These are phyloP conservation scores for Steinernema feltiae DNA, from an alignment of 1,140 invertebrate species.

Conservation along the genomic window DNA sequence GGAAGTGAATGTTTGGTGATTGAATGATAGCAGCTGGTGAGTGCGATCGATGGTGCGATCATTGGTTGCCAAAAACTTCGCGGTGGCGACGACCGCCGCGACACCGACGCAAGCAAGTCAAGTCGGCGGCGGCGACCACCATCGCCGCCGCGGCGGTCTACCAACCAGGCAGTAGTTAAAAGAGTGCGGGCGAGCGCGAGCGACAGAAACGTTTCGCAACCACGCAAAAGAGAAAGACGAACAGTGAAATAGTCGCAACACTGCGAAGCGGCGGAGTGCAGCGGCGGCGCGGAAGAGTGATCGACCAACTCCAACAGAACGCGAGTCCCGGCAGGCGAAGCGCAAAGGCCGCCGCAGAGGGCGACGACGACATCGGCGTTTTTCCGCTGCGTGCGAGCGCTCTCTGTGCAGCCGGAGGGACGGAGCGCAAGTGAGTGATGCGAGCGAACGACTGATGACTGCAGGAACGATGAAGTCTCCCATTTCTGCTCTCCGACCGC, in stretches of 20 bases:
- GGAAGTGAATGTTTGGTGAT: conserved; percentile 4
- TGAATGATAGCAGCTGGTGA: conserved; percentile 11
- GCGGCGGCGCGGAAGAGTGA: too few relatives aligned
- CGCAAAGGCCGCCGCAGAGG: neutral
- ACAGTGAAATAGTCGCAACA: neutral
- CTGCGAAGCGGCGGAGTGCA: neutral
- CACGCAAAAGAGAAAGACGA: neutral
- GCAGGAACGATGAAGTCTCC: too few relatives aligned
- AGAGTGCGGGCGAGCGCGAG: neutral
- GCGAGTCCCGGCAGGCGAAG: neutral
- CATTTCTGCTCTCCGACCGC: too few relatives aligned
- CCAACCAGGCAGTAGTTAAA: neutral
- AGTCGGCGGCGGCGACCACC: too few relatives aligned
- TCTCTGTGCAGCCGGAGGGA: conserved; percentile 3
- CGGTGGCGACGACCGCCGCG: too few relatives aligned
- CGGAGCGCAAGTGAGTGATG: neutral
- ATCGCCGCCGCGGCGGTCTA: too few relatives aligned
- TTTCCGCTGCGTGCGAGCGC: conserved; percentile 7
- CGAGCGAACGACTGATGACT: too few relatives aligned
- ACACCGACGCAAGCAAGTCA: too few relatives aligned
- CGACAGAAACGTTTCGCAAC: neutral
- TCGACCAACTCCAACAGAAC: neutral
- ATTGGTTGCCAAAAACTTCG: neutral
- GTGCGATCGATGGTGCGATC: conserved; percentile 7
- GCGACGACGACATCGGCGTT: neutral